Conservation (phyloP, 2,797 vertebrate species). For the Ptychobarbus kaznakovi region DNA sequence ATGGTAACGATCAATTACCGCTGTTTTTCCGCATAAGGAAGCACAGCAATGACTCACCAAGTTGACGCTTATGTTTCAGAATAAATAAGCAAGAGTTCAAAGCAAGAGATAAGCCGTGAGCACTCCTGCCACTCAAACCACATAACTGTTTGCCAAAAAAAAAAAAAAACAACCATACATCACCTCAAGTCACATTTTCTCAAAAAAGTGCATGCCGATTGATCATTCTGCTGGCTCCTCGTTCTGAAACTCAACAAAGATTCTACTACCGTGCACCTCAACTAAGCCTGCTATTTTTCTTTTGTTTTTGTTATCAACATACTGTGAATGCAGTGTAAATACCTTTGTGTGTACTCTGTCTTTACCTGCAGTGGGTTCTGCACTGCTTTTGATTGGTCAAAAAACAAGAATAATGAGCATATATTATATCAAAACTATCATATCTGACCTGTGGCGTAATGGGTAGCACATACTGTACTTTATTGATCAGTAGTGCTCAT, state of each 20-base stretch:
- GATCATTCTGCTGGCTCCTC: constrained; percentile 20
- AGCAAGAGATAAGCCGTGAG: constrained; percentile 36
- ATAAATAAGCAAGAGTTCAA: constrained; percentile 53
- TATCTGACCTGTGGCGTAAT: background rate
- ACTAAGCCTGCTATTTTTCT: constrained; percentile 13
- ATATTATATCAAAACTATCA: background rate
- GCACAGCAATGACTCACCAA: constrained; percentile 47
- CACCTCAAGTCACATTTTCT: constrained; percentile 28
- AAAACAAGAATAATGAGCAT: constrained; percentile 2
- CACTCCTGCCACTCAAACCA: constrained; percentile 39
- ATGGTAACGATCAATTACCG: constrained; percentile 50
- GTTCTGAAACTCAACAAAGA: constrained; percentile 29
- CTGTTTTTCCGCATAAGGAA: constrained; percentile 49
- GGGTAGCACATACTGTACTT: background rate
- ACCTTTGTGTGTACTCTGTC: background rate
- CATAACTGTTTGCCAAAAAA: background rate
- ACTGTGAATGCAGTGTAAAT: constrained; percentile 24
- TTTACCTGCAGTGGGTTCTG: background rate
- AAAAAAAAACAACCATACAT: constrained; percentile 10
- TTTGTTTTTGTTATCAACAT: background rate
- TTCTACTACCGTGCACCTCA: background rate
- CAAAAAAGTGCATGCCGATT: constrained; percentile 19
- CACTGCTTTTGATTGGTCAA: constrained; percentile 26
- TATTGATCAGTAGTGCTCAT: background rate
- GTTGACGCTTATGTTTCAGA: constrained; percentile 46